Base-by-base conservation (phyloP, 1,140 invertebrate genomes). In the Calliopsis andreniformis region DNA sequence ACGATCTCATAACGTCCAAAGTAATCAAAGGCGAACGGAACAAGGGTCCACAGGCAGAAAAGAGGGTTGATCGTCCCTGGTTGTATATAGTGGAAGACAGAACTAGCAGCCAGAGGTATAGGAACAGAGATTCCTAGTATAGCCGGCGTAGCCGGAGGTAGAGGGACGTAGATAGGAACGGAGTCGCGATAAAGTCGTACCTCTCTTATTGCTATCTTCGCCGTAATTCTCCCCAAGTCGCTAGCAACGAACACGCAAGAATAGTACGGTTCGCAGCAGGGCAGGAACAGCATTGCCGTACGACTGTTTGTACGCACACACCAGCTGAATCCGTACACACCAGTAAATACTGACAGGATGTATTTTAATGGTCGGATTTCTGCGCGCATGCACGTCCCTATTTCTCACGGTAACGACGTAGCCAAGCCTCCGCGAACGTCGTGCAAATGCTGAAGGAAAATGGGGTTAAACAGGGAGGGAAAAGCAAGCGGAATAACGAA, bases 331-430 rank as follows among this genome's bases (percentile, higher is more conserved):
- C 56, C 23, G 59, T 49, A 47, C 71, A 56, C 51, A 45, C 51
- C 51, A 18, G 35, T 55, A 61, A 62, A 66, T 66, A 73, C 78
- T 53, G 59, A 76, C 81, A 82, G 86, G 86, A 87, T 89, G 89
- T 89, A 88, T 89, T 89, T 89, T 89, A 89, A 90, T 88, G 85
- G 83, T 84, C 80, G 83, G 79, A 88, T 88, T 87, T 88, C 83
- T 84, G 78, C 82, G 81, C 86, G 67, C 81, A 86, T 88, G 83
- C 84, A 86, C 79, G 79, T 84, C 58, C 80, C 82, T 86, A 86
- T 78, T 80, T 64, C 86, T 84, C 79, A 70, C 76, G 62, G 80
- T 84, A 88, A 89, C 86, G 88, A 87, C 84, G 80, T 78, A 70
- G 76, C 73, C 70, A 77, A 80, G 76, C 78, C 82, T 49, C 72